These are phyloP conservation scores for Drosophila eohydei DNA, from an alignment of 2,888 invertebrate genomes.

Conservation along the genomic window DNA sequence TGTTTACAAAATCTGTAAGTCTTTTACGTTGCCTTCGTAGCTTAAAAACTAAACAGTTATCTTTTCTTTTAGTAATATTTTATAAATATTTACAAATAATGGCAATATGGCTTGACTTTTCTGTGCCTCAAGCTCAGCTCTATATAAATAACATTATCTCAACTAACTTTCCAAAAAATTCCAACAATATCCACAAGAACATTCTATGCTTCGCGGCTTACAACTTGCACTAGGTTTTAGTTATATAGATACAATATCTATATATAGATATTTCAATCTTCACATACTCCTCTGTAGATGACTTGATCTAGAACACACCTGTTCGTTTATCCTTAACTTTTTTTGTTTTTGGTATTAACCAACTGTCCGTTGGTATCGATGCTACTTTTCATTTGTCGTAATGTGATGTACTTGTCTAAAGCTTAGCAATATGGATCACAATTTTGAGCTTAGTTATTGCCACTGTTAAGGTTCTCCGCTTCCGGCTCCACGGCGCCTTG, in stretches of 20 bases:
- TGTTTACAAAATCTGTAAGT: conserved; percentile 59
- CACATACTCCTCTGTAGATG: conserved; percentile 6
- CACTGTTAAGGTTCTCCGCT: conserved; percentile 79
- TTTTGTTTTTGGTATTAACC: conserved; percentile 52
- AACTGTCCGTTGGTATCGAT: conserved; percentile 25
- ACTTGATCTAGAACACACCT: conserved; percentile 11
- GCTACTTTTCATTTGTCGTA: conserved; percentile 12
- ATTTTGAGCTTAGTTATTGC: conserved; percentile 54
- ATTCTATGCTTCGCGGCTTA: conserved; percentile 58
- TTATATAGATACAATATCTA: conserved; percentile 4
- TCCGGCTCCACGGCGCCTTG: conserved; percentile 79
- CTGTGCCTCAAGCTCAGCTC: conserved; percentile 18
- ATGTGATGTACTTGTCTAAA: conserved; percentile 46
- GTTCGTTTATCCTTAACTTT: conserved; percentile 16
- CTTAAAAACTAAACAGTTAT: conserved; percentile 43
- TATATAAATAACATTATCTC: conserved; percentile 41
- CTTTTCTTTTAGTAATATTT: conserved; percentile 36
- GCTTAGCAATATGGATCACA: conserved; percentile 51
- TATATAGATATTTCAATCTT: conserved; percentile 4
- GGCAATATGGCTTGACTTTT: conserved; percentile 66
- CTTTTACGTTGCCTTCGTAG: conserved; percentile 63
- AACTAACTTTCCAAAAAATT: conserved; percentile 53
- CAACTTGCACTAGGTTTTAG: conserved; percentile 44
- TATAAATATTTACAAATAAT: conserved; percentile 78
- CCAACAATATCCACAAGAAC: conserved; percentile 40